These are phyloP conservation scores for Glareola pratincola DNA, from an alignment of 2,113 vertebrate species.

Conservation along the genomic window DNA sequence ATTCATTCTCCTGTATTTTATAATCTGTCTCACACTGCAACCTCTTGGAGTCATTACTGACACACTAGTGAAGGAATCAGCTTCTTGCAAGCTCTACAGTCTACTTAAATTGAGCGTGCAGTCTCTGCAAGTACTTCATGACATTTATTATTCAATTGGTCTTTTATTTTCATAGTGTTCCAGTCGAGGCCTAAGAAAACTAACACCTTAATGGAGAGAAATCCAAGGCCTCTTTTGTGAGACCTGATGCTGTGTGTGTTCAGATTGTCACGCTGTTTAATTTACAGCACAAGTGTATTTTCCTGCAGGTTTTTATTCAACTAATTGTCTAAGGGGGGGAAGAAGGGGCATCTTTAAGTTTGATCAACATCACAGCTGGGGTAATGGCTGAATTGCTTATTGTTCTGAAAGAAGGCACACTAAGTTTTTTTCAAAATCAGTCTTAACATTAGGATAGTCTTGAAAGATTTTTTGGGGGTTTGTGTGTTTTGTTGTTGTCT, in stretches of 20 bases:
- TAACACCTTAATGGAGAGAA: neutral
- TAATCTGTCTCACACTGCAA: neutral
- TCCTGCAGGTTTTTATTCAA: neutral
- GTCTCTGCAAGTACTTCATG: neutral
- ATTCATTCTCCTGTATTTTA: neutral
- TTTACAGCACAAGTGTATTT: neutral
- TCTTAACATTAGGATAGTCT: neutral
- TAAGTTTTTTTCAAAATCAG: neutral
- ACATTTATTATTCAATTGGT: neutral
- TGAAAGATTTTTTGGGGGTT: neutral
- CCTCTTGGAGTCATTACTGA: neutral
- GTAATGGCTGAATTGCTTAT: neutral
- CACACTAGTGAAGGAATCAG: neutral
- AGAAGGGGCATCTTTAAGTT: neutral
- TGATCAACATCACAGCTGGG: neutral
- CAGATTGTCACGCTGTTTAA: neutral
- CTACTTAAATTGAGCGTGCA: neutral
- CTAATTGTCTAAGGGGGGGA: neutral
- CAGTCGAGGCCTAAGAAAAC: neutral
- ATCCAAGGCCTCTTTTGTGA: neutral
- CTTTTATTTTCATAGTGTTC: neutral
- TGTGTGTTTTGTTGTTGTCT: too few species aligned
- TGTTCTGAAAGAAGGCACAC: neutral
- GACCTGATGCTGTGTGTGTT: fast-evolving
- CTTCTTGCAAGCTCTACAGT: neutral